These are phyloP conservation scores for Rhincodon typus DNA, from an alignment of 2,797 vertebrate species.

Conservation along the genomic window DNA sequence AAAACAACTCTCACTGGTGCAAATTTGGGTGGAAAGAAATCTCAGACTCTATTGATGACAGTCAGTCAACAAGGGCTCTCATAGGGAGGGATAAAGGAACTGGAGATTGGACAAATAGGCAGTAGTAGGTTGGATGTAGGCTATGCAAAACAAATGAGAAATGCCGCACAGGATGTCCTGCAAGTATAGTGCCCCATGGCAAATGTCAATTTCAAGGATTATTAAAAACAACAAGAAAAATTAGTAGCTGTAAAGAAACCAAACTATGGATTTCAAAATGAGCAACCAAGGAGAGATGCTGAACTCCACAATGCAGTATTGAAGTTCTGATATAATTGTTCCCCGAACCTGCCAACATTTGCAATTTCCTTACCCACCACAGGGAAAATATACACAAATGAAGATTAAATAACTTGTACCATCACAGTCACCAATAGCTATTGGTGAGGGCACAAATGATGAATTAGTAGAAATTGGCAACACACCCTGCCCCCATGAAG, in stretches of 20 bases:
- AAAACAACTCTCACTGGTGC: not conserved
- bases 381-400: not conserved
- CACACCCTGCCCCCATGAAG: constrained; percentile 2
- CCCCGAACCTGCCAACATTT: not conserved
- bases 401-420: not conserved
- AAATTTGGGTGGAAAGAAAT: not conserved
- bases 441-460: not conserved
- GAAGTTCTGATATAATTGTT: no score
- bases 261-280: not conserved
- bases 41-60: not conserved
- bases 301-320: not conserved
- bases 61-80: not conserved
- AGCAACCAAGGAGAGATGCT: not conserved
- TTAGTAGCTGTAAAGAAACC: not conserved
- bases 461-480: not conserved
- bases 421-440: not conserved
- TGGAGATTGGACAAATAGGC: not conserved
- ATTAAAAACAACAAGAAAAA: not conserved
- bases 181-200: not conserved
- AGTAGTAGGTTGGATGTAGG: not conserved
- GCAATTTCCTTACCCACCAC: not conserved
- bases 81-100: not conserved
- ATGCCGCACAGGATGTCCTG: not conserved
- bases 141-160: not conserved
- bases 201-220: not conserved